A percentile compares a stretch with the other conserved stretches of the same genome.
phyloP scores from a whole-genome alignment of 2,113 vertebrate genomes.

The Herpetotheres cachinnans region DNA sequence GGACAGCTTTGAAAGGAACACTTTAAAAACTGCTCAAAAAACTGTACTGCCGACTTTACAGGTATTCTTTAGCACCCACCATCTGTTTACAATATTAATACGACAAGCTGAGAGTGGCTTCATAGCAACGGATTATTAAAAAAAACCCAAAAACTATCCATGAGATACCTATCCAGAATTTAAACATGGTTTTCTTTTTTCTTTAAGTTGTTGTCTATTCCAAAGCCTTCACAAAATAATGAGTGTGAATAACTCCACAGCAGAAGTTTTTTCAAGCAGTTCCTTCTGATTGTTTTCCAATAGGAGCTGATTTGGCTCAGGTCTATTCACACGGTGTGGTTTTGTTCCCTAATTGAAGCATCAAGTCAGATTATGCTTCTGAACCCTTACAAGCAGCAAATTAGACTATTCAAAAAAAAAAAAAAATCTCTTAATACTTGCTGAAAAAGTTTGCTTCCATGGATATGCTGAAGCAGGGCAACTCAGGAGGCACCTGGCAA shows the following conservation, averaged over 20 bases:
- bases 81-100: neutral
- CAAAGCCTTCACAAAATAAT: neutral
- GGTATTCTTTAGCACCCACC: neutral
- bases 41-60: neutral
- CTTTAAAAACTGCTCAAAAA: neutral
- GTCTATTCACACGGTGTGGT: neutral
- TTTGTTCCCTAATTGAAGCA: slow-evolving; percentile 38
- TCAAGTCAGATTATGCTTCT: neutral
- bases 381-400: slow-evolving; percentile 6
- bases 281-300: neutral
- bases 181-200: fast-evolving
- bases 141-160: neutral
- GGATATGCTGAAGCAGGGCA: neutral
- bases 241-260: neutral
- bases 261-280: neutral
- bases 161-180: neutral
- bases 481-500: neutral
- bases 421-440: neutral
- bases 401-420: neutral
- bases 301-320: neutral
- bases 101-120: neutral
- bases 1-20: neutral
- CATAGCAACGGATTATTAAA: neutral
- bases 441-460: neutral
- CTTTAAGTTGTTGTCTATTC: neutral